Conservation (phyloP, 2,797 vertebrate genomes). For the Clarias platycephalus region DNA sequence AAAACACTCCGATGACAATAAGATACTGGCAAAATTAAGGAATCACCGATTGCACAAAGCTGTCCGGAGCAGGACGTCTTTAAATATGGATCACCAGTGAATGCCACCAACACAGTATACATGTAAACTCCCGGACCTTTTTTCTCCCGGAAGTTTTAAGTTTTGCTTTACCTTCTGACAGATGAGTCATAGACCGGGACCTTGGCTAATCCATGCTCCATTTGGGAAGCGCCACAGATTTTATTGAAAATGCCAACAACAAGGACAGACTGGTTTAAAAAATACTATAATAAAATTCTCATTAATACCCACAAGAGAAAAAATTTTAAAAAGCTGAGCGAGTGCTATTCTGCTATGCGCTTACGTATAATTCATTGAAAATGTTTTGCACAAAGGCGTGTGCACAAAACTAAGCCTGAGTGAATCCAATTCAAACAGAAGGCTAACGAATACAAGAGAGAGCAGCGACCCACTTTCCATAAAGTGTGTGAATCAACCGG, state of each 20-base stretch:
- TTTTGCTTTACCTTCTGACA: not conserved
- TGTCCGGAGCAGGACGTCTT: not conserved
- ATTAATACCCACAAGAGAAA: not conserved
- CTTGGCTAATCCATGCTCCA: conserved; percentile 1
- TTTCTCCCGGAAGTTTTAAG: not conserved
- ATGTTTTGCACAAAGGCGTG: not conserved
- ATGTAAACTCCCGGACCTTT: not conserved
- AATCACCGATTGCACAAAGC: not conserved
- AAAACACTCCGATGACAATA: not conserved
- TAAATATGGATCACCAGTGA: not conserved
- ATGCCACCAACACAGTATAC: not conserved
- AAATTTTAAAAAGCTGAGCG: not conserved
- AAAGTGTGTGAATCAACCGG: not conserved
- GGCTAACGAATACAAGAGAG: conserved; percentile 12
- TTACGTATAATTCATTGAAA: not conserved
- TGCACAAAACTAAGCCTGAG: conserved; percentile 1
- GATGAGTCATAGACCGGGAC: not conserved
- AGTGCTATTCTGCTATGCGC: not conserved
- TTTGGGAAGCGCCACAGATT: not conserved
- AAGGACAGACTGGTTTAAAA: not conserved
- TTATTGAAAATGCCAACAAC: not conserved
- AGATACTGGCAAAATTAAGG: not conserved
- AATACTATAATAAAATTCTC: not conserved
- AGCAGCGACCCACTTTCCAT: not conserved
- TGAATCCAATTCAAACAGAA: not conserved